Evolutionary conservation across 2,113 vertebrate species (phyloP).

Genomic region (Zosterops pallidus): DNA sequence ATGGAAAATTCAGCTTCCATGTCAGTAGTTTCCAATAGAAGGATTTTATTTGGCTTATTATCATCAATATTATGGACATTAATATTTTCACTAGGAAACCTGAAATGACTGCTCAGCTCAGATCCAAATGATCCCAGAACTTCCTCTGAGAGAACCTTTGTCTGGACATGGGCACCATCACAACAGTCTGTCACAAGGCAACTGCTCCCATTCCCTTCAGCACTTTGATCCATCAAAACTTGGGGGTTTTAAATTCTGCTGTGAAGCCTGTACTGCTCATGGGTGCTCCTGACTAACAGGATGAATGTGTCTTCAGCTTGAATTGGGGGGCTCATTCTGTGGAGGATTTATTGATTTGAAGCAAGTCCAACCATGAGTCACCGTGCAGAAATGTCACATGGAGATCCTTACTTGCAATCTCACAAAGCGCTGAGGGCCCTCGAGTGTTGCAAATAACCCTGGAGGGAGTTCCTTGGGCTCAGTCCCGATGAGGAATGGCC

Average conservation of each 20-base stretch:
- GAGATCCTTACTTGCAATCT: background rate
- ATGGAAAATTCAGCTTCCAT: background rate
- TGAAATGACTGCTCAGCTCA: background rate
- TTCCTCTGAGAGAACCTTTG: background rate
- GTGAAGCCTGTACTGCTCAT: background rate
- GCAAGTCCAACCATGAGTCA: background rate
- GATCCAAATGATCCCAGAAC: background rate
- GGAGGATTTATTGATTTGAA: constrained; percentile 13
- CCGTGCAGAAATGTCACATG: background rate
- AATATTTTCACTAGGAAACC: background rate
- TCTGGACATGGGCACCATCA: background rate
- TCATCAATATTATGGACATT: background rate
- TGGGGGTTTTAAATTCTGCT: background rate
- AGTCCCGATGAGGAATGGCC: background rate
- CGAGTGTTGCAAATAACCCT: background rate
- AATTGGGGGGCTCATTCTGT: background rate
- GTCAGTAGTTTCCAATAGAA: background rate
- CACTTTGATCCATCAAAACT: background rate
- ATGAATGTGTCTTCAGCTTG: background rate
- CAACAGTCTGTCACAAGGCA: background rate
- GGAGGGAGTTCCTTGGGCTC: background rate
- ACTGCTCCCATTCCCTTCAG: background rate
- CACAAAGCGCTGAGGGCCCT: background rate
- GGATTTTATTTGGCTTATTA: background rate
- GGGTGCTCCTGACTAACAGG: background rate